Evolutionary conservation across 2,888 invertebrate species (phyloP).

Genomic region (Cephus nigrinus): DNA sequence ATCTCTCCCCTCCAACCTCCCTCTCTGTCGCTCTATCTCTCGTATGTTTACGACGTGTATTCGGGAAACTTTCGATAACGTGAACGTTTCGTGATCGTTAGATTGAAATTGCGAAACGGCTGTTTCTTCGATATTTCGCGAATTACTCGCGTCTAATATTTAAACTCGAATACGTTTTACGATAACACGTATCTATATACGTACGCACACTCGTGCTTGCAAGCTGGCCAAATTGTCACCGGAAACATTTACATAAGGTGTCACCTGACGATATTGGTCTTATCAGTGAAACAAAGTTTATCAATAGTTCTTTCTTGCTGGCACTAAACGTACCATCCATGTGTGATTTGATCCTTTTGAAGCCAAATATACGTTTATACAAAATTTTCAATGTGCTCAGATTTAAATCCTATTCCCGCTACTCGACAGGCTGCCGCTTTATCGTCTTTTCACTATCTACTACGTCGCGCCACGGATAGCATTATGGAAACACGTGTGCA

Average conservation of each 20-base stretch:
- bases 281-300: neutral
- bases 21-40: too few species aligned
- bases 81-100: neutral
- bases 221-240: neutral
- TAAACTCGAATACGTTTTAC: neutral
- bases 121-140: neutral
- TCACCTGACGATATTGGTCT: neutral
- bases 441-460: too few species aligned
- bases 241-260: neutral
- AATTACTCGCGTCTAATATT: too few species aligned
- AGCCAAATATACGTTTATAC: too few species aligned
- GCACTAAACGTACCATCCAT: too few species aligned
- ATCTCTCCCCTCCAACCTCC: too few species aligned
- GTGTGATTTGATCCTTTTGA: too few species aligned
- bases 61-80: neutral
- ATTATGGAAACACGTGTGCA: neutral
- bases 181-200: neutral
- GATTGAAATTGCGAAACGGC: neutral
- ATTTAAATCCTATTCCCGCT: too few species aligned
- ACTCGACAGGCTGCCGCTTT: too few species aligned
- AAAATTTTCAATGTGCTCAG: too few species aligned
- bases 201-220: too few species aligned
- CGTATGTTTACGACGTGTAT: too few species aligned
- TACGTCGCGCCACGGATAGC: neutral
- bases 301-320: neutral